Percentiles rank a stretch among this genome's conserved stretches.
Evolutionary conservation across 1,140 invertebrate genomes (phyloP).

Genomic region (Drosophila navojoa): DNA sequence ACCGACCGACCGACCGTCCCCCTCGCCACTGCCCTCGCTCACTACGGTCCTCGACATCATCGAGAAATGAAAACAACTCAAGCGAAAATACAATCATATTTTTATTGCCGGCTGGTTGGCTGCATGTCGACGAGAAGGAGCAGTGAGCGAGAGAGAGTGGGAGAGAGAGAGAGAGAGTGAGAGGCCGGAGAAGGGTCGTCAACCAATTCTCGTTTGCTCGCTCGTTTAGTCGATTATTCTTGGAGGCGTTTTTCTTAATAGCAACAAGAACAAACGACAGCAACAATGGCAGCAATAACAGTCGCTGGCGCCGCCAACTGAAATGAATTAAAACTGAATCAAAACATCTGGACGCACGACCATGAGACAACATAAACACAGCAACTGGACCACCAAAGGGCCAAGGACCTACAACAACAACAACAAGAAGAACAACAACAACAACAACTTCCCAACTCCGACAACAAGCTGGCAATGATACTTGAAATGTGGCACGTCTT

Average conservation of each 20-base stretch:
- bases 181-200: slow-evolving; percentile 10
- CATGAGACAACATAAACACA: slow-evolving; percentile 63
- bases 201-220: slow-evolving; percentile 70
- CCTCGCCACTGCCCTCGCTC: slow-evolving; percentile 1
- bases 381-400: slow-evolving; percentile 12
- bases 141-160: neutral
- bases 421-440: too few species aligned
- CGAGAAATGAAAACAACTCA: slow-evolving; percentile 82
- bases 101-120: slow-evolving; percentile 80
- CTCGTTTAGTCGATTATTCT: slow-evolving; percentile 80
- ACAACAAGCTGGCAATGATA: slow-evolving; percentile 10
- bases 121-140: slow-evolving; percentile 48
- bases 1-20: slow-evolving; percentile 14
- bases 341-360: slow-evolving; percentile 78
- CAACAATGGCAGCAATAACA: slow-evolving; percentile 63
- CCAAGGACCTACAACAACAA: slow-evolving; percentile 2
- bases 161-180: neutral
- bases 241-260: slow-evolving; percentile 81
- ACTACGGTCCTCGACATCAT: slow-evolving; percentile 72
- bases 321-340: slow-evolving; percentile 82
- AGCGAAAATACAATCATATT: slow-evolving; percentile 82
- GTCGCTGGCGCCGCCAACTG: slow-evolving; percentile 59
- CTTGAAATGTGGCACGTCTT: neutral
- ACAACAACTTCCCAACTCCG: too few species aligned
- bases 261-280: slow-evolving; percentile 63